Percentiles rank a stretch among this genome's conserved stretches.
phyloP scores from a whole-genome alignment of 2,888 invertebrate genomes.

The Pristionchus entomophagus region DNA sequence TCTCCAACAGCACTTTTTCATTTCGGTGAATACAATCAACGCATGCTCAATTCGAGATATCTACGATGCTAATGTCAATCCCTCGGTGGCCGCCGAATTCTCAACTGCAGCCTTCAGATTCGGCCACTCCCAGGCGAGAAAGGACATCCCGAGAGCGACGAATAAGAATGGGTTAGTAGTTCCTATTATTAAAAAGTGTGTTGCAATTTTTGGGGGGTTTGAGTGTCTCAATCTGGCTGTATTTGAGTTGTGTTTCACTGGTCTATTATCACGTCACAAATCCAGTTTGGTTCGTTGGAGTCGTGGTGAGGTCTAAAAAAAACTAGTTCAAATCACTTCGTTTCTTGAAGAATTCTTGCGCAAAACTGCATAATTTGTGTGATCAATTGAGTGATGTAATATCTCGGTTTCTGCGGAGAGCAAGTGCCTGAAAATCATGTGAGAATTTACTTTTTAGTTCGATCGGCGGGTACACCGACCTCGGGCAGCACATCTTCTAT shows the following conservation, averaged over 20 bases:
- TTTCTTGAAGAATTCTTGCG: too few relatives aligned
- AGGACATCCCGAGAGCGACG: constrained; percentile 54
- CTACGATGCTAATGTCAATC: constrained; percentile 80
- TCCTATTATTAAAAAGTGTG: too few relatives aligned
- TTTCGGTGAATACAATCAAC: background rate
- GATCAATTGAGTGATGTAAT: background rate
- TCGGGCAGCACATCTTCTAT: background rate
- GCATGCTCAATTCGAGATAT: background rate
- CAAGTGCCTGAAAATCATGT: too few relatives aligned
- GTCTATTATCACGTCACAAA: too few relatives aligned
- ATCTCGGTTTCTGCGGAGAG: too few relatives aligned
- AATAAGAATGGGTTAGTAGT: constrained; percentile 48
- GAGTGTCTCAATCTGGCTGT: too few relatives aligned
- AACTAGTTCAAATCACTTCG: too few relatives aligned
- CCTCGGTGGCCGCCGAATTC: constrained; percentile 90
- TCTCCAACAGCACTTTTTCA: background rate
- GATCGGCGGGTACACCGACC: background rate
- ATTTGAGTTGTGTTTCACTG: too few relatives aligned
- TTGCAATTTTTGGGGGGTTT: too few relatives aligned
- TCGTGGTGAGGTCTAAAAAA: too few relatives aligned
- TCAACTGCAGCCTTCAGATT: constrained; percentile 91
- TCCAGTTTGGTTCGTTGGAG: too few relatives aligned
- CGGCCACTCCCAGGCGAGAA: constrained; percentile 78
- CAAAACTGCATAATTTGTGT: too few relatives aligned
- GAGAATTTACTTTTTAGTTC: background rate